Evolutionary conservation across 1,140 invertebrate species (phyloP).

Genomic region (Asbolus verrucosus): DNA sequence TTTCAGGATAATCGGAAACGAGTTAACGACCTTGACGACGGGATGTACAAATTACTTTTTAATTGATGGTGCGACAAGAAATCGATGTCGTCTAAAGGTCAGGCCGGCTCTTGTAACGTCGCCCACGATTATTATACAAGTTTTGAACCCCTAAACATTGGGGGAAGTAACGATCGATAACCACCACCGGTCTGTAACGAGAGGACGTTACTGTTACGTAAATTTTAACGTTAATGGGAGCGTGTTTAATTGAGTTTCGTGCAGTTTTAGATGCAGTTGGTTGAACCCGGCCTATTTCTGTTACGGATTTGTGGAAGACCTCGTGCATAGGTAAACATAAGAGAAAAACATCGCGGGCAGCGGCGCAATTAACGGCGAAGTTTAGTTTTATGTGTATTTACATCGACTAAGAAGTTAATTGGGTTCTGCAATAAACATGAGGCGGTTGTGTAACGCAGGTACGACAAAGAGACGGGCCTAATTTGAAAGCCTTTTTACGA

Average conservation of each 20-base stretch:
- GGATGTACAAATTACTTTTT: constrained; percentile 4
- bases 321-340: constrained; percentile 10
- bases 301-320: no score
- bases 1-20: constrained; percentile 24
- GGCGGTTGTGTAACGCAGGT: not conserved
- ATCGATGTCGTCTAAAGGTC: constrained; percentile 36
- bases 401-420: no score
- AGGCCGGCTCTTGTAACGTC: no score
- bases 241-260: not conserved
- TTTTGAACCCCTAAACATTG: not conserved
- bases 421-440: no score
- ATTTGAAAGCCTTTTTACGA: no score
- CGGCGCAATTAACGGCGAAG: not conserved
- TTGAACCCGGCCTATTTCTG: constrained; percentile 6
- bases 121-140: no score
- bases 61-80: not conserved
- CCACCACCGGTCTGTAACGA: no score
- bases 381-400: no score
- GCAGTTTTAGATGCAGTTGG: not conserved
- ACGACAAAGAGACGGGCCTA: no score
- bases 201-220: not conserved
- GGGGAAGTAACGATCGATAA: not conserved
- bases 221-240: not conserved
- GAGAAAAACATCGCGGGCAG: not conserved
- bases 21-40: not conserved